Conservation (phyloP, 2,113 vertebrate species). For the Nyctereutes procyonoides region DNA sequence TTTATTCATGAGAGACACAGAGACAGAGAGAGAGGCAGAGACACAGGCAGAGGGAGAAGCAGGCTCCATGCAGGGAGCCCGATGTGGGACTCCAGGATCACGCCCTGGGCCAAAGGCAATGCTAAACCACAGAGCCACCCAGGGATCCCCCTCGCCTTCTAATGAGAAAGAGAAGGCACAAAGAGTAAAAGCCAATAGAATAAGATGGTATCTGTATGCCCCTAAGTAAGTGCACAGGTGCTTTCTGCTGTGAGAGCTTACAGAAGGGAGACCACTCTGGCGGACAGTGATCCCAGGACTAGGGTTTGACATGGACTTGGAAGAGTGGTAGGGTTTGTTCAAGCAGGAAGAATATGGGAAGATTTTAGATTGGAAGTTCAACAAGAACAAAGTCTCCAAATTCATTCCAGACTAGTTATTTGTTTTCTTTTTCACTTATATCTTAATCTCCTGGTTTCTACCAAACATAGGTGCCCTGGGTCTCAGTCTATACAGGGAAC, state of each 20-base stretch:
- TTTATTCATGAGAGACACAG: too few species aligned
- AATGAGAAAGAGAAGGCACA: not conserved
- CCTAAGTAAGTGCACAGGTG: not conserved
- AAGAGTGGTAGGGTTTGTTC: not conserved
- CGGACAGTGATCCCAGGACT: not conserved
- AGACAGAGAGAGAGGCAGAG: too few species aligned
- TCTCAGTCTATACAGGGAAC: not conserved
- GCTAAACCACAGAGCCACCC: too few species aligned
- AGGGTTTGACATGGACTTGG: accelerated
- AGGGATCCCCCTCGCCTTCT: not conserved
- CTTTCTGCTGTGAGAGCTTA: not conserved
- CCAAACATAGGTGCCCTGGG: not conserved
- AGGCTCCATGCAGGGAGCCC: too few species aligned
- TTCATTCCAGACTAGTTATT: not conserved
- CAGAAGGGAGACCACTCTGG: not conserved
- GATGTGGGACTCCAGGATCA: too few species aligned
- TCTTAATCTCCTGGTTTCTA: not conserved
- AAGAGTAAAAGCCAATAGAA: not conserved
- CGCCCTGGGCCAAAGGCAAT: too few species aligned
- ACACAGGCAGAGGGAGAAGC: too few species aligned
- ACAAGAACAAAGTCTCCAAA: not conserved
- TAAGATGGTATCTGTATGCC: accelerated
- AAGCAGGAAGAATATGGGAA: not conserved
- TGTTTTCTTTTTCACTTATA: not conserved
- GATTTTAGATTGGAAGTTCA: not conserved